Percentiles rank a stretch among this genome's conserved stretches.
Evolutionary conservation across 2,888 invertebrate species (phyloP).

Genomic region (Uloborus plumipes): DNA sequence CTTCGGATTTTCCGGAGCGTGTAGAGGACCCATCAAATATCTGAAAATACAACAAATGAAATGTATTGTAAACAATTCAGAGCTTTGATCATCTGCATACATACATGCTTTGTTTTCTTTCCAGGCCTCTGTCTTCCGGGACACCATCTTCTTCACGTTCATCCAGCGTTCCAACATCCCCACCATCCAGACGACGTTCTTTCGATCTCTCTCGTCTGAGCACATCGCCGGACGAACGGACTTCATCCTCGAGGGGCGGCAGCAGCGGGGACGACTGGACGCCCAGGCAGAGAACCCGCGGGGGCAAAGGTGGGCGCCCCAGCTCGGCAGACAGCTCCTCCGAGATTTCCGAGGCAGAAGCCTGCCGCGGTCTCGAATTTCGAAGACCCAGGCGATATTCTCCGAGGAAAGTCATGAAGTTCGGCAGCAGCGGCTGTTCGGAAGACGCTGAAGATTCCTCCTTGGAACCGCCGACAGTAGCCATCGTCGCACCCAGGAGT

Average conservation of each 20-base stretch:
- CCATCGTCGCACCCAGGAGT: conserved; percentile 10
- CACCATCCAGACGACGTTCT: conserved; percentile 53
- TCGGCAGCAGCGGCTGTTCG: conserved; percentile 35
- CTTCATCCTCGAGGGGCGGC: conserved; percentile 29
- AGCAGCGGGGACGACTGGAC: conserved; percentile 28
- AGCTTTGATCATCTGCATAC: background rate
- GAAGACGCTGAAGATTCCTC: conserved; percentile 55
- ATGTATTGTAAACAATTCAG: too few species aligned
- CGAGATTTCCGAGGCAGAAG: conserved; percentile 56
- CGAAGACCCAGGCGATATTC: conserved; percentile 40
- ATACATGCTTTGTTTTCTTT: background rate
- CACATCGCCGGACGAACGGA: conserved; percentile 19
- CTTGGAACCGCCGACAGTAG: conserved; percentile 28
- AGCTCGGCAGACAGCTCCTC: conserved; percentile 58
- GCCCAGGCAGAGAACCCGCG: conserved; percentile 2
- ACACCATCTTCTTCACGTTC: conserved; percentile 55
- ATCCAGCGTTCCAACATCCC: conserved; percentile 62
- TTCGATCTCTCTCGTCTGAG: conserved; percentile 35
- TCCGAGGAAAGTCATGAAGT: conserved; percentile 55
- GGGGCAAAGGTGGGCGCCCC: conserved; percentile 42
- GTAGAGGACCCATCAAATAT: too few species aligned
- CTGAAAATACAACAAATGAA: too few species aligned
- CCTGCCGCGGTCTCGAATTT: conserved; percentile 23
- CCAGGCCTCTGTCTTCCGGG: conserved; percentile 48
- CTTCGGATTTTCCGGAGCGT: too few species aligned